These are phyloP conservation scores for Anastrepha ludens DNA, from an alignment of 1,140 invertebrate genomes.

Conservation along the genomic window DNA sequence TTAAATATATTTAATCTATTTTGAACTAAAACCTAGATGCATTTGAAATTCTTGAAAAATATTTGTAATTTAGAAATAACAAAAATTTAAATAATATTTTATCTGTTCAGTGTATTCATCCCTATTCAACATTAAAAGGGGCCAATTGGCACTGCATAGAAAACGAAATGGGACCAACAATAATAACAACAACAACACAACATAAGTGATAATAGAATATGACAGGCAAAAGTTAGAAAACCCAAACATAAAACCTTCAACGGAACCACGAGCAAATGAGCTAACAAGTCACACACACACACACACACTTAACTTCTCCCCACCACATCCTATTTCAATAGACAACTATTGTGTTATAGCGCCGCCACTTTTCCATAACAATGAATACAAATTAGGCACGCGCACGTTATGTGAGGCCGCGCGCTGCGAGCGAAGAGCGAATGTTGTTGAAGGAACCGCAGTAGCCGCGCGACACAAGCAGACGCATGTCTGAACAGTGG, in stretches of 20 bases:
- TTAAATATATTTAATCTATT: too few species aligned
- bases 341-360: background rate
- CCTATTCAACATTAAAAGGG: background rate
- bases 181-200: background rate
- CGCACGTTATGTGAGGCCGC: background rate
- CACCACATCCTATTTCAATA: background rate
- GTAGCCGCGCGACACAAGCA: background rate
- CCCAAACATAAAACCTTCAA: background rate
- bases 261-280: conserved; percentile 27
- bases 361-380: conserved; percentile 14
- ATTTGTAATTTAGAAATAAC: too few species aligned
- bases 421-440: background rate
- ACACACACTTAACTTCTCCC: background rate
- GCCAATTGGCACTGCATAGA: background rate
- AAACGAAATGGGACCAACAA: background rate
- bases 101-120: background rate
- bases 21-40: too few species aligned
- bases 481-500: background rate
- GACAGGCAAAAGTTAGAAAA: conserved; percentile 15
- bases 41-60: too few species aligned
- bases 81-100: too few species aligned
- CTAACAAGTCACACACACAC: background rate
- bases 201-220: background rate
- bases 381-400: conserved; percentile 53
- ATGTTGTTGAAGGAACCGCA: background rate